Evolutionary conservation across 2,113 vertebrate species (phyloP), one percentile per base, ranked within the genome.

Genomic region (Stictonetta naevosa): DNA sequence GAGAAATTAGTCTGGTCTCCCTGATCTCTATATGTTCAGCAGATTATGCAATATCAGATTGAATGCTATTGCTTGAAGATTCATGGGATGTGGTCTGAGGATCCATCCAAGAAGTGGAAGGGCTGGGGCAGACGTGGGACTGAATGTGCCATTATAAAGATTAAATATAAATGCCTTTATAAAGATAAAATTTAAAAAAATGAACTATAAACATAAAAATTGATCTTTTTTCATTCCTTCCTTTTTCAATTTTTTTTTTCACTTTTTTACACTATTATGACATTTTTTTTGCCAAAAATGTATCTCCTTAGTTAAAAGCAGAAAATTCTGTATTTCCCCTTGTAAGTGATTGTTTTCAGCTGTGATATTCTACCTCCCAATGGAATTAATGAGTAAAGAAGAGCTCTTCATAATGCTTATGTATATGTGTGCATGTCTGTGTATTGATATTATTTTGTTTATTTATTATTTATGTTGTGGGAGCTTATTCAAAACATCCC

Each of bases 381-480:
- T 31, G 50, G 80, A 93, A 79, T 79, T 79, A 80, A 66, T 50
- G 69, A 66, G 48, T 67, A 67, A 95, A 96, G 53, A 86, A 69
- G 38, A 84, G 77, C 17, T 78, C 50, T 92, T 91, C 28, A 8
- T 89, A 89, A 95, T n/a, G 42, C 26, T 28, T 69, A 53, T 58
- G 28, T 76, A 6, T 63, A 55, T 72, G 46, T 85, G 34, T 73
- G 8, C 76, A 42, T 38, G 38, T 60, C 81, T 82, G 42, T 55
- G 42, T 58, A 82, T 19, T 56, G 46, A 69, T 48, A 91, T 63
- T 76, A 72, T 78, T 48, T 75, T 75, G 46, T 26, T 72, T 92
- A 86, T 86, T 88, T 74, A 78, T 90, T 88, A 86, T 91, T 95
- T 75, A 86, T 89, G 48, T 82, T 8, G 2, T 42, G 64, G 48